These are phyloP conservation scores for Pteromalus puparum DNA, from an alignment of 1,140 invertebrate genomes.

Conservation along the genomic window DNA sequence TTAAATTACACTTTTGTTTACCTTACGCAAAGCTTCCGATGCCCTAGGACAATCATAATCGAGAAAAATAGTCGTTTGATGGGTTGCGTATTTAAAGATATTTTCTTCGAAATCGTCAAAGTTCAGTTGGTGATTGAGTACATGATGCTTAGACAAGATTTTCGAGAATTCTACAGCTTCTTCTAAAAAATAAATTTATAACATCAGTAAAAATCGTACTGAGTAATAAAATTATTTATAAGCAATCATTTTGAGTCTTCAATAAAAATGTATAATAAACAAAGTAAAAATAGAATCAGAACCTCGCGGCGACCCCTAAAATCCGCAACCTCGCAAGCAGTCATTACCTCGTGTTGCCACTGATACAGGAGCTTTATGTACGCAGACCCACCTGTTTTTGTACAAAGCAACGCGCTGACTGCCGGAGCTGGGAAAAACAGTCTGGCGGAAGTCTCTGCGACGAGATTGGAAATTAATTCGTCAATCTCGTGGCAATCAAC, in stretches of 20 bases:
- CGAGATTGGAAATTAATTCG: slow-evolving; percentile 30
- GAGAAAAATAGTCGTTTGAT: slow-evolving; percentile 40
- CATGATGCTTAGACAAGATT: slow-evolving; percentile 26
- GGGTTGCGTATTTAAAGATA: not conserved
- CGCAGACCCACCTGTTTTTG: slow-evolving; percentile 18
- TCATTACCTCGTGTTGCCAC: not conserved
- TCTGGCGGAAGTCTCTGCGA: slow-evolving; percentile 8
- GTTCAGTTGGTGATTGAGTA: slow-evolving; percentile 27
- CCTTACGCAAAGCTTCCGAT: slow-evolving; percentile 23
- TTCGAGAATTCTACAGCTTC: slow-evolving; percentile 29
- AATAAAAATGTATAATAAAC: not conserved
- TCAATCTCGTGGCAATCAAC: slow-evolving; percentile 33
- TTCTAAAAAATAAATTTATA: slow-evolving; percentile 22
- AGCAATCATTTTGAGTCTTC: not conserved
- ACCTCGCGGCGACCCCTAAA: not conserved
- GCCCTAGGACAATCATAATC: slow-evolving; percentile 35
- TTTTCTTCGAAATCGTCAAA: slow-evolving; percentile 31
- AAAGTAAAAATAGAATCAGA: not conserved
- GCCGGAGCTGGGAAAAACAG: slow-evolving; percentile 32
- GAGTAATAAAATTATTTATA: not conserved
- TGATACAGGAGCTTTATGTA: not conserved
- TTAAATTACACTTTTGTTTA: not conserved
- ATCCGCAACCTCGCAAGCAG: not conserved
- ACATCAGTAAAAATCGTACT: not conserved
- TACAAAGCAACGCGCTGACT: slow-evolving; percentile 31